Evolutionary conservation across 1,140 invertebrate genomes (phyloP).

Genomic region (Drosophila saltans): DNA sequence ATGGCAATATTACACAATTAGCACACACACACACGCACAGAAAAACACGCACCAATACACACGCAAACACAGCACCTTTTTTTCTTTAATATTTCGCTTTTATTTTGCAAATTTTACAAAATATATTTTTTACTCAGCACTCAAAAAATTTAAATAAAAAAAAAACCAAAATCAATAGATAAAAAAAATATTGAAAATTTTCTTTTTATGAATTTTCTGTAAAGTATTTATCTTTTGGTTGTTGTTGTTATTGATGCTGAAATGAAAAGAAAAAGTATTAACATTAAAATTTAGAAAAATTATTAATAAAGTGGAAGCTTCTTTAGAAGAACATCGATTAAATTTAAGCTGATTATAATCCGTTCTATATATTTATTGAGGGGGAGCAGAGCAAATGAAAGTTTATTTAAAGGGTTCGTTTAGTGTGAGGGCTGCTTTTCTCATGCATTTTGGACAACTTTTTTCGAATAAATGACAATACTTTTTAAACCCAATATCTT

Average conservation of each 20-base stretch:
- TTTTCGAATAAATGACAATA: no score
- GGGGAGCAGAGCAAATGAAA: no score
- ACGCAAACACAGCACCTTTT: not conserved
- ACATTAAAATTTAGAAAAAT: no score
- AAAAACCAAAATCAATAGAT: not conserved
- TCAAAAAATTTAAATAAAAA: not conserved
- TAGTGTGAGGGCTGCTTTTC: no score
- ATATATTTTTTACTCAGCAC: not conserved
- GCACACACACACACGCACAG: not conserved
- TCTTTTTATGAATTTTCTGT: not conserved
- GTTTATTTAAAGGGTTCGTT: no score
- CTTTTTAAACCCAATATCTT: no score
- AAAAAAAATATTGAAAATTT: not conserved
- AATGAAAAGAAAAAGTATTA: not conserved
- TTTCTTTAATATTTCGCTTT: not conserved
- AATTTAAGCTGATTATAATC: no score
- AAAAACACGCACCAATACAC: constrained; percentile 1
- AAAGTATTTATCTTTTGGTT: not conserved
- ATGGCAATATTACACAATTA: constrained; percentile 11
- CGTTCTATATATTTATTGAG: no score
- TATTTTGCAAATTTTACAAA: no score
- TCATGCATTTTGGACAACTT: no score
- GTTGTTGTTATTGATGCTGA: not conserved
- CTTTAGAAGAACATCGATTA: no score
- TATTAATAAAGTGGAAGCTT: no score